Evolutionary conservation across 2,797 vertebrate species (phyloP).

Genomic region (Borostomias antarcticus): DNA sequence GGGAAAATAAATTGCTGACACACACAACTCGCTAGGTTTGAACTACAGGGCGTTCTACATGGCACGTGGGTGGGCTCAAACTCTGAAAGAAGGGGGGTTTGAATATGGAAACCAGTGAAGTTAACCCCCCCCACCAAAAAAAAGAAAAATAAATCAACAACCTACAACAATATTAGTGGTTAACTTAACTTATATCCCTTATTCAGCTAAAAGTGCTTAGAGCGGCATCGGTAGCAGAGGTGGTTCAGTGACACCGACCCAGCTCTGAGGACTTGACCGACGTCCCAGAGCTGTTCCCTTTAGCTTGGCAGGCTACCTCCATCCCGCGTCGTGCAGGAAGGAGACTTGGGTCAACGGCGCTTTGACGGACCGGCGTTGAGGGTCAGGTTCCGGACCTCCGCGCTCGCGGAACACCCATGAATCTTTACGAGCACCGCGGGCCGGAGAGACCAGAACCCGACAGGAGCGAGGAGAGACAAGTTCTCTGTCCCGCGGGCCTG

Average conservation of each 20-base stretch:
- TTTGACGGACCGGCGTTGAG: not conserved
- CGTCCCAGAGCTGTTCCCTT: not conserved
- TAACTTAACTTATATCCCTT: not conserved
- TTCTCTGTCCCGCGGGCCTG: constrained; percentile 62
- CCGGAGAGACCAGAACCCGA: constrained; percentile 31
- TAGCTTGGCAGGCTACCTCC: not conserved
- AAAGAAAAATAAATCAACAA: too few species aligned
- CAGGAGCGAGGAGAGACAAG: constrained; percentile 59
- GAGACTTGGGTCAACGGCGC: too few species aligned
- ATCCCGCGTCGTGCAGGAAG: not conserved
- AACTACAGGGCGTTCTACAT: not conserved
- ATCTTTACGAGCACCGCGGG: not conserved
- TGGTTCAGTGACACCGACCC: not conserved
- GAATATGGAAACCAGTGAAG: not conserved
- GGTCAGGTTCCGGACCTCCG: not conserved
- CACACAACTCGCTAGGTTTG: not conserved
- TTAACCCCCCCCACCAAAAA: not conserved
- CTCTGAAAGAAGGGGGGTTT: not conserved
- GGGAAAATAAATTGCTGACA: not conserved
- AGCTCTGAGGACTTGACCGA: not conserved
- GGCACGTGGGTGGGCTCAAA: constrained; percentile 25
- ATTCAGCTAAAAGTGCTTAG: not conserved
- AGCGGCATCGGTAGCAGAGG: not conserved
- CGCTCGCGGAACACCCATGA: not conserved
- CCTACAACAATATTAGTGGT: not conserved